A percentile compares a stretch with the other conserved stretches of the same genome.
phyloP scores from a whole-genome alignment of 1,140 invertebrate species.

The Cydia strobilella region DNA sequence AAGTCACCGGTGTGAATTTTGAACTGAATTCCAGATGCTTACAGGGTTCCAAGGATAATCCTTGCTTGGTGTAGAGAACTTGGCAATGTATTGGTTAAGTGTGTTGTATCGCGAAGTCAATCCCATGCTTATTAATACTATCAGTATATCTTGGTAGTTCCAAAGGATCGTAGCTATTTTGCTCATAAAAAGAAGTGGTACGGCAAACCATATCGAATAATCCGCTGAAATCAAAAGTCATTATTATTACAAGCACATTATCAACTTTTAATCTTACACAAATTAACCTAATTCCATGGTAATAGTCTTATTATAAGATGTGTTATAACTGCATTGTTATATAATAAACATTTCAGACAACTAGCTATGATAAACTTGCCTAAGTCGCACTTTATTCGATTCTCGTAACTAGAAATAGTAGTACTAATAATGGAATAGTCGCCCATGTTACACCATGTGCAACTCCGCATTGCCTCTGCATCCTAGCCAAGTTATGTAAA shows the following conservation, averaged over 20 bases:
- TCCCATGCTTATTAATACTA: slow-evolving; percentile 83
- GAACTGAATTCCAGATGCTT: background rate
- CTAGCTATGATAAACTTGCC: too few species aligned
- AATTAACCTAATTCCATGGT: background rate
- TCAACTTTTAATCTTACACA: background rate
- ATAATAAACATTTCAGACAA: too few species aligned
- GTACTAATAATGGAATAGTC: too few species aligned
- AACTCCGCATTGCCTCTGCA: too few species aligned
- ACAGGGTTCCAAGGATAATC: background rate
- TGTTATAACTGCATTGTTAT: too few species aligned
- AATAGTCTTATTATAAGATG: too few species aligned
- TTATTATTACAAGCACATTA: background rate
- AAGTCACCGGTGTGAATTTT: too few species aligned
- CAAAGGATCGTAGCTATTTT: slow-evolving; percentile 84
- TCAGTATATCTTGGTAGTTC: slow-evolving; percentile 85
- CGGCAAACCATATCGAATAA: slow-evolving; percentile 48
- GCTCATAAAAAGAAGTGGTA: slow-evolving; percentile 72
- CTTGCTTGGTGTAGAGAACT: slow-evolving; percentile 1
- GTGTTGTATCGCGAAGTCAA: slow-evolving; percentile 82
- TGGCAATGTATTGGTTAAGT: slow-evolving; percentile 77
- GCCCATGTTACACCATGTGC: too few species aligned
- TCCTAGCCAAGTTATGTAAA: too few species aligned
- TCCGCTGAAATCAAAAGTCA: slow-evolving; percentile 45
- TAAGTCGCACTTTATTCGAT: too few species aligned
- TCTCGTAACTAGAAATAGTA: too few species aligned